Conservation (phyloP, 1,140 invertebrate genomes). For the Bombus confusus region DNA sequence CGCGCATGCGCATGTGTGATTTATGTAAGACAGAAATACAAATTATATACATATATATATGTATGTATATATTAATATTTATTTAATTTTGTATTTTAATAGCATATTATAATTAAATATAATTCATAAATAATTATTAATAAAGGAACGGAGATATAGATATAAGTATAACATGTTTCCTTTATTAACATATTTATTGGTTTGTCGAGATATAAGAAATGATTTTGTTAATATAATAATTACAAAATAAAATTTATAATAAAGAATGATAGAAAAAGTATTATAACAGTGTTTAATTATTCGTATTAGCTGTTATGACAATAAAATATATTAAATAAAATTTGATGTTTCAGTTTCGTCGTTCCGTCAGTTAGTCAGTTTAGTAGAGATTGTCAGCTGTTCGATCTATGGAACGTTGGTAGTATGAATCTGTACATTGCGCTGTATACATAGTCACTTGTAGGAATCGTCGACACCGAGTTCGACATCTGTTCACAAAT, state of each 20-base stretch:
- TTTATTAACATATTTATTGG: not conserved
- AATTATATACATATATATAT: not conserved
- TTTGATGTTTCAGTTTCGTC: slow-evolving; percentile 51
- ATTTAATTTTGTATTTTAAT: not conserved
- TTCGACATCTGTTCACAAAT: slow-evolving; percentile 52
- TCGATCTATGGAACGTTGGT: slow-evolving; percentile 72
- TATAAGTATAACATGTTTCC: not conserved
- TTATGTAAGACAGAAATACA: too few relatives aligned
- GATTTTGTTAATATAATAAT: not conserved
- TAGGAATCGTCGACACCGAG: slow-evolving; percentile 58
- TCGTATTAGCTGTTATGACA: slow-evolving; percentile 45
- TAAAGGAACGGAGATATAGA: not conserved
- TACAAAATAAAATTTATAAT: not conserved
- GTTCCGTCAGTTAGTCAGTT: slow-evolving; percentile 51
- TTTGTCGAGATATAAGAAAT: not conserved
- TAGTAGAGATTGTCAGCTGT: slow-evolving; percentile 71
- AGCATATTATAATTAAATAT: not conserved
- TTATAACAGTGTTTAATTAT: not conserved
- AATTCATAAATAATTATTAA: not conserved
- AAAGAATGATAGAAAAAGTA: not conserved
- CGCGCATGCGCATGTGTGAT: too few relatives aligned
- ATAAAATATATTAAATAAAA: slow-evolving; percentile 51
- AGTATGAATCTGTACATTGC: not conserved
- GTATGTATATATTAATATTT: not conserved
- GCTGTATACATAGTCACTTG: slow-evolving; percentile 51